These are phyloP conservation scores for Ammodytes dubius DNA, from an alignment of 2,113 vertebrate species.

Conservation along the genomic window DNA sequence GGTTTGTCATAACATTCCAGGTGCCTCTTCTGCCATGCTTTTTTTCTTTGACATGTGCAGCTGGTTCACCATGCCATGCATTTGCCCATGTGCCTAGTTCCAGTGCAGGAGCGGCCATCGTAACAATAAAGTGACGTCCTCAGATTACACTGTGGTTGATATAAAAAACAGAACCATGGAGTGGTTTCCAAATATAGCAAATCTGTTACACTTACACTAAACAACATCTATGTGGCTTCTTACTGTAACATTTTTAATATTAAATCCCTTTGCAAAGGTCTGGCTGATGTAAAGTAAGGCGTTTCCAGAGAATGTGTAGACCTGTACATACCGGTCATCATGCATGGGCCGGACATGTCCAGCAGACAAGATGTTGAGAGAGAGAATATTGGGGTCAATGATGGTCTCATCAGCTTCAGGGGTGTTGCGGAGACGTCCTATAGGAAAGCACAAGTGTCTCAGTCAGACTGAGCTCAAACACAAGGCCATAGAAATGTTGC, in stretches of 20 bases:
- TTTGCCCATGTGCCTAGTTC: conserved; percentile 19
- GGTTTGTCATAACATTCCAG: conserved; percentile 44
- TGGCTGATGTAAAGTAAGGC: neutral
- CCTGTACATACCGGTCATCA: conserved; percentile 91
- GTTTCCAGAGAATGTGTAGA: neutral
- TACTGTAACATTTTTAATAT: neutral
- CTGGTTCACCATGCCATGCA: conserved; percentile 51
- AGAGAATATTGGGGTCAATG: conserved; percentile 96
- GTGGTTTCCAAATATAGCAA: conserved; percentile 43
- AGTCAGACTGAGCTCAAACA: neutral
- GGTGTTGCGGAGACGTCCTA: conserved; percentile 95
- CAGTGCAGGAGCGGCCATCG: conserved; percentile 33
- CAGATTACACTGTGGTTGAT: conserved; percentile 5
- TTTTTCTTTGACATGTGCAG: conserved; percentile 17
- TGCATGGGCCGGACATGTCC: conserved; percentile 91
- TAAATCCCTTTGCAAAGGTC: conserved; percentile 7
- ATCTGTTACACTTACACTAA: conserved; percentile 5
- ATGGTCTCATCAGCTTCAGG: conserved; percentile 94
- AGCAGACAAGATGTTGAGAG: conserved; percentile 94
- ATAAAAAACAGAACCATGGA: conserved; percentile 5
- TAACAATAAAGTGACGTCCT: neutral
- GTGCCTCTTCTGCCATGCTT: conserved; percentile 33
- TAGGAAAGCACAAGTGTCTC: conserved; percentile 57
- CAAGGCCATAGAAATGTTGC: neutral
- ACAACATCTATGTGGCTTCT: neutral